These are phyloP conservation scores for Diploscapter pachys DNA, from an alignment of 1,140 invertebrate species.

Conservation along the genomic window DNA sequence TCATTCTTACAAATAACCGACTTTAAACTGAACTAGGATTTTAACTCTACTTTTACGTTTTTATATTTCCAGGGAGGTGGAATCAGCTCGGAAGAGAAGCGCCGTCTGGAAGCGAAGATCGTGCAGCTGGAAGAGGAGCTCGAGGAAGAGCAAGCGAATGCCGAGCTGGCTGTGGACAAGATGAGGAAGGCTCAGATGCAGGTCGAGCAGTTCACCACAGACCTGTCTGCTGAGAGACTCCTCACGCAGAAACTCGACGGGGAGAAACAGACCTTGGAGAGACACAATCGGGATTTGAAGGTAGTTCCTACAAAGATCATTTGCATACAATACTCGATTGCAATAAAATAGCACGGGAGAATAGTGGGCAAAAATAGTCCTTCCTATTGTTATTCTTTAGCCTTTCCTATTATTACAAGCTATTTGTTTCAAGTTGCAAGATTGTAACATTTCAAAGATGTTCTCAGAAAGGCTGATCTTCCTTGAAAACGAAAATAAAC, in stretches of 20 bases:
- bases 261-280: conserved; percentile 76
- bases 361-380: too few relatives aligned
- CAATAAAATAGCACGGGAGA: too few relatives aligned
- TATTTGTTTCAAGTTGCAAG: too few relatives aligned
- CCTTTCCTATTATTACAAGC: too few relatives aligned
- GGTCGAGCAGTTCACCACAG: conserved; percentile 78
- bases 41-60: too few relatives aligned
- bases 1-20: neutral
- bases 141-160: conserved; percentile 90
- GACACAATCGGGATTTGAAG: conserved; percentile 68
- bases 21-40: too few relatives aligned
- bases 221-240: conserved; percentile 81
- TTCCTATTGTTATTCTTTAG: too few relatives aligned
- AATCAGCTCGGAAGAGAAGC: conserved; percentile 86
- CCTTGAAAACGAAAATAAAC: neutral
- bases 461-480: too few relatives aligned
- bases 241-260: conserved; percentile 86
- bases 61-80: conserved; percentile 62
- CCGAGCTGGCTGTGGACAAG: conserved; percentile 80
- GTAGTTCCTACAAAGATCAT: neutral
- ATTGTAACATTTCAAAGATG: too few relatives aligned
- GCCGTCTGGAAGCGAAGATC: conserved; percentile 88
- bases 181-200: conserved; percentile 74
- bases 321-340: too few relatives aligned
- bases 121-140: conserved; percentile 88